Evolutionary conservation across 2,888 invertebrate genomes (phyloP), one percentile per base, ranked within the genome.

Genomic region (Lepidocyrtoides sp.): DNA sequence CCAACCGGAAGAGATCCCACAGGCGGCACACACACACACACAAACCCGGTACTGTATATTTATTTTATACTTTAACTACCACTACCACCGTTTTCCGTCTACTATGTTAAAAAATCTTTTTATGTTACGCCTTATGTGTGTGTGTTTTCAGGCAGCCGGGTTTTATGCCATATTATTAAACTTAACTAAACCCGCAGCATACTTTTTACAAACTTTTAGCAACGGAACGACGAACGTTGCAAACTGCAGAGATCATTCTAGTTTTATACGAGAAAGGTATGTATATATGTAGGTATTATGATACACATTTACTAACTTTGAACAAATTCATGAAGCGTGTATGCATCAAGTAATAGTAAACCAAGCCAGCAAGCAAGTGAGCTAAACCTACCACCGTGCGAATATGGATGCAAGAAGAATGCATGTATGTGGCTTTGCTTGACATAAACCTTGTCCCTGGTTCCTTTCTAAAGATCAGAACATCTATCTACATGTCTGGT

Each of bases 1-100:
- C 83, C 75, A 89, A 90, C 85, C 90, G 90, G 90, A 90, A 85
- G 72, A 90, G 57, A 85, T 85, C 79, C 85, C 81, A 90, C 85
- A 81, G 85, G 85, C 85, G 60, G 72, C 23, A 75, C 72, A 44
- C 72, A 44, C 72, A 72, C 48, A 44, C n/a, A 41, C 36, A 83
- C 66, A 83, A 32, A 5, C 36, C 12, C 48, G 44, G n/a, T 14
- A 72, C n/a, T 41, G 20, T 20, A 72, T 72, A 72, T 72, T 75
- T 75, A 29, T 48, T 23, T 48, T 48, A 75, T 26, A 26, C 48
- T 75, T 75, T 75, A n/a, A n/a, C n/a, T 26, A 48, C 75, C 51
- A 75, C 20, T 10, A 44, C 44, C 4, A n/a, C 44, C 44, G 44
- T 23, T 29, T 69, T 69, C 7, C 17, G 36, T 36, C 66, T 32